Evolutionary conservation across 92 coral and sea anemone species (phyloP), one percentile per base, ranked within the genome.

Genomic region (Parazoanthus darwini): DNA sequence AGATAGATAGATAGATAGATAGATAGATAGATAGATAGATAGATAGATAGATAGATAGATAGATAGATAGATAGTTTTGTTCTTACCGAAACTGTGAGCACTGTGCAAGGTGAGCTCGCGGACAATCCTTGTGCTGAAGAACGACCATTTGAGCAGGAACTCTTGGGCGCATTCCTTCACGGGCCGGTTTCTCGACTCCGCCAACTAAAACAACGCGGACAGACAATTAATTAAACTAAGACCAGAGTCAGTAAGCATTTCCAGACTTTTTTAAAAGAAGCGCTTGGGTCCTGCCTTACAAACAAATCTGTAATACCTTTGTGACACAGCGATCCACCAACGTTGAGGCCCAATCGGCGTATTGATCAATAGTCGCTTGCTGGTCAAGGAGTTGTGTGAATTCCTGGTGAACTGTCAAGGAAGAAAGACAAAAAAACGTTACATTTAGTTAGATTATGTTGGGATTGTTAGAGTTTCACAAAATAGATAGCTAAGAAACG

Each of bases 21-120:
- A 39, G 42, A 39, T 39, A 39, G 42, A 39, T 39, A 39, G 42
- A 39, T 39, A 39, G 42, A 39, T 39, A 39, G 42, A 39, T 39
- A 39, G 42, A 39, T 39, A 39, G 42, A 39, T 39, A 39, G 42
- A 39, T 39, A 39, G 42, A 39, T 39, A 54, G 20, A 11, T 13
- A 54, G 18, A 51, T 1, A 54, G 59, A 54, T 54, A 13, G 59
- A 11, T 54, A 39, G 3, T 36, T 36, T 10, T 9, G 8, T 26
- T 82, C 98, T 92, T 86, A 97, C 99, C 99, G 81, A 97, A 97
- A 88, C 99, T 97, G 86, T 95, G 98, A 20, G 99, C 99, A 81
- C 99, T 97, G 88, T 95, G 96, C 51, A 97, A 78, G 15, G 99
- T 97, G 8, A 97, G 94, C 85, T 97, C 99, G 5, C 99, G 93